Conservation (phyloP, 1,140 invertebrate genomes). For the Drosophila watanabei region DNA sequence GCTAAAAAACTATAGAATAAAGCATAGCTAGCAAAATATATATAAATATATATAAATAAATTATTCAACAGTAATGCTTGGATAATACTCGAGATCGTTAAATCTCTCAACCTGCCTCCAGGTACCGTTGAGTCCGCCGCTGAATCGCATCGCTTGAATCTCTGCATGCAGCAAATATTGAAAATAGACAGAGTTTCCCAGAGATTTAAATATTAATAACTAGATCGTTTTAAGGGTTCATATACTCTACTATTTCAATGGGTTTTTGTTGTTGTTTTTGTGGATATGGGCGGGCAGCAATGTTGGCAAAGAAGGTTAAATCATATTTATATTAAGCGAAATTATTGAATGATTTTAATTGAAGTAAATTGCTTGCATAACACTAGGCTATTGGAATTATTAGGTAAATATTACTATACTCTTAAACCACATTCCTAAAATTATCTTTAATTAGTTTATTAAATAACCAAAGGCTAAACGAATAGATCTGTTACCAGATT, state of each 20-base stretch:
- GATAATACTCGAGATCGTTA: conserved; percentile 57
- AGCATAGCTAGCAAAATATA: conserved; percentile 26
- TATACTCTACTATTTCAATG: conserved; percentile 20
- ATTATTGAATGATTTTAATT: background rate
- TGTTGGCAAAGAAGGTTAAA: conserved; percentile 10
- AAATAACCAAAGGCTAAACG: background rate
- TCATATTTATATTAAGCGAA: conserved; percentile 14
- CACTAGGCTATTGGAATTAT: background rate
- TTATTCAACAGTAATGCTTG: conserved; percentile 62
- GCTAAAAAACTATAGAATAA: conserved; percentile 6
- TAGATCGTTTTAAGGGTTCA: conserved; percentile 2
- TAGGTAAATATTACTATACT: background rate
- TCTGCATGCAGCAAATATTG: conserved; percentile 66
- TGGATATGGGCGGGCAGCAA: background rate
- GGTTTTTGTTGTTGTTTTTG: conserved; percentile 2
- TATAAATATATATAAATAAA: conserved; percentile 48
- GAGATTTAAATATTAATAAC: conserved; percentile 33
- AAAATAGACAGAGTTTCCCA: conserved; percentile 66
- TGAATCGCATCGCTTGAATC: conserved; percentile 83
- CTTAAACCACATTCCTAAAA: background rate
- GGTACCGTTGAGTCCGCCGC: conserved; percentile 68
- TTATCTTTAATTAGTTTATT: background rate
- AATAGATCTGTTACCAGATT: conserved; percentile 10
- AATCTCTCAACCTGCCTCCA: conserved; percentile 83
- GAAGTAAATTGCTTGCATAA: background rate